Conservation (phyloP, 2,113 vertebrate species). For the Salminus brasiliensis region DNA sequence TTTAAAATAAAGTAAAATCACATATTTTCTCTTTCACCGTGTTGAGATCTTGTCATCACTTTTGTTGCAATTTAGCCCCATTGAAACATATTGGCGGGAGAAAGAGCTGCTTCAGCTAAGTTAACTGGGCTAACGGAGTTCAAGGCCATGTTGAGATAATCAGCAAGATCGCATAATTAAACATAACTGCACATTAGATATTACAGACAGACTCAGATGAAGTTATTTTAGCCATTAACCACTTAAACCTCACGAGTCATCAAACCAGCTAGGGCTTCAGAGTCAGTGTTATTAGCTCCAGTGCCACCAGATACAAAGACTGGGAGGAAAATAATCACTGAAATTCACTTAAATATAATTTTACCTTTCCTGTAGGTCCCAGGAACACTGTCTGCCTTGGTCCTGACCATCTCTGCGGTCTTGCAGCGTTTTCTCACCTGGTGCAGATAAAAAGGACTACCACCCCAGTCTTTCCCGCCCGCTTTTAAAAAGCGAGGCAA, state of each 20-base stretch:
- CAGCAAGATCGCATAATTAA: too few species aligned
- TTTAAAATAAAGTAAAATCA: too few species aligned
- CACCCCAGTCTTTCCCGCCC: conserved; percentile 16
- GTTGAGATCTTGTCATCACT: too few species aligned
- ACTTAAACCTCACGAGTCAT: not conserved
- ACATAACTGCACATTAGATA: too few species aligned
- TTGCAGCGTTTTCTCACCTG: too few species aligned
- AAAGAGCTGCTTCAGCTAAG: not conserved
- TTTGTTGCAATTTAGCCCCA: too few species aligned
- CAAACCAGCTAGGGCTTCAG: not conserved
- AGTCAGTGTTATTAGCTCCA: too few species aligned
- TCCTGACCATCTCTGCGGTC: conserved; percentile 66
- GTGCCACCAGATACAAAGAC: too few species aligned
- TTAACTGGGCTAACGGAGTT: not conserved
- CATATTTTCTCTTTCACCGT: too few species aligned
- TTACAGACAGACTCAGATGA: too few species aligned
- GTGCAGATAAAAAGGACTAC: not conserved
- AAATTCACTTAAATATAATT: not conserved
- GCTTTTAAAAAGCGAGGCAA: conserved; percentile 32
- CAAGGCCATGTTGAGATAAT: not conserved
- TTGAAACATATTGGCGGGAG: conserved; percentile 34
- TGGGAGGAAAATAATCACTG: not conserved
- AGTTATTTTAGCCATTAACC: too few species aligned
- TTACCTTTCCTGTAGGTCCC: conserved; percentile 75
- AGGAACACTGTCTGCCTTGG: conserved; percentile 75